These are phyloP conservation scores for Cyanoramphus novaezelandiae DNA, from an alignment of 2,113 vertebrate species.

Conservation along the genomic window DNA sequence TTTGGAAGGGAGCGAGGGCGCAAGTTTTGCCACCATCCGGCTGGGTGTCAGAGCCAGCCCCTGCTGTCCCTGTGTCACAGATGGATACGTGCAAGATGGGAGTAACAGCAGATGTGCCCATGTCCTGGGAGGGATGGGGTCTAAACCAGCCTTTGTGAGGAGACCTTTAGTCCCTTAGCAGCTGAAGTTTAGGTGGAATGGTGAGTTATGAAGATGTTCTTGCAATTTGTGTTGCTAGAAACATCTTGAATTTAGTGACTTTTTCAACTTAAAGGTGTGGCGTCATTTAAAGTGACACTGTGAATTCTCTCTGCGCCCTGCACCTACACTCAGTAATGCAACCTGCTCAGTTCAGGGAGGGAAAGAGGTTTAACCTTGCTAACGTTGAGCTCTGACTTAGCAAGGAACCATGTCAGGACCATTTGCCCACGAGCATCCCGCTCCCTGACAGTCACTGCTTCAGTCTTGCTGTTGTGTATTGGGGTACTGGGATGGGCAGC, in stretches of 20 bases:
- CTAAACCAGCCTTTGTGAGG: neutral
- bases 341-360: neutral
- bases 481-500: neutral
- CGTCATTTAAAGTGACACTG: neutral
- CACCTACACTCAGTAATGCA: neutral
- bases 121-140: neutral
- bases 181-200: neutral
- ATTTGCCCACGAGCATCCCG: accelerated
- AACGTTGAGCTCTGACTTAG: accelerated
- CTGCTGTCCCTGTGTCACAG: neutral
- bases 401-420: neutral
- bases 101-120: neutral
- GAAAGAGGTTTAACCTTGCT: neutral
- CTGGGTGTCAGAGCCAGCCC: neutral
- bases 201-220: neutral
- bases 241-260: neutral
- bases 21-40: accelerated
- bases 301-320: neutral
- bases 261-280: neutral
- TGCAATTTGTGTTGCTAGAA: neutral
- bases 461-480: accelerated
- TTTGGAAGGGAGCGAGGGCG: neutral
- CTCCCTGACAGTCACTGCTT: neutral
- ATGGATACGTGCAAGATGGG: accelerated
- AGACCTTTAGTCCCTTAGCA: neutral